These are phyloP conservation scores for Lasiommata megera DNA, from an alignment of 2,888 invertebrate genomes.

Conservation along the genomic window DNA sequence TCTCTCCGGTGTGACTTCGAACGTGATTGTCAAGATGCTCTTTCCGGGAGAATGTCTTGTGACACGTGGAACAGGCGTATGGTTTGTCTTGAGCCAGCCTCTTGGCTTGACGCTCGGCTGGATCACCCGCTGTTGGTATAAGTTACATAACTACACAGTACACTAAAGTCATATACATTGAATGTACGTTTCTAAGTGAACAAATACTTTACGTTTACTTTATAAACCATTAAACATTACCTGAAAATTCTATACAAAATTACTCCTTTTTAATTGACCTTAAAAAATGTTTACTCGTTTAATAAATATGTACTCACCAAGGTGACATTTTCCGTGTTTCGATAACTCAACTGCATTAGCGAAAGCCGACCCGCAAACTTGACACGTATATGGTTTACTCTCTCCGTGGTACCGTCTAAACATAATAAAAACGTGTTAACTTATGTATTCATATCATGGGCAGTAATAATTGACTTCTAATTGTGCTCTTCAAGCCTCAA, in stretches of 20 bases:
- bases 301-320: constrained; percentile 77
- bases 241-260: too few relatives aligned
- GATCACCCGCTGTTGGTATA: constrained; percentile 57
- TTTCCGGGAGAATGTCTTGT: constrained; percentile 92
- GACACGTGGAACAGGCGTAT: constrained; percentile 91
- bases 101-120: constrained; percentile 89
- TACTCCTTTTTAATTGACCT: too few relatives aligned
- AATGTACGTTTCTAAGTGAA: too few relatives aligned
- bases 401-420: constrained; percentile 91
- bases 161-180: too few relatives aligned
- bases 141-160: too few relatives aligned
- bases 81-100: constrained; percentile 92
- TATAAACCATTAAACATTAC: too few relatives aligned
- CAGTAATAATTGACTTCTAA: too few relatives aligned
- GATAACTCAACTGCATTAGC: constrained; percentile 89
- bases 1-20: constrained; percentile 91
- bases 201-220: too few relatives aligned
- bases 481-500: too few relatives aligned
- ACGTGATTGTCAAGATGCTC: constrained; percentile 93
- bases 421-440: background rate
- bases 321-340: constrained; percentile 91
- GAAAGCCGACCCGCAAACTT: constrained; percentile 92
- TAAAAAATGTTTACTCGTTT: background rate
- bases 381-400: constrained; percentile 90
- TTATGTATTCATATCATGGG: too few relatives aligned